Base-by-base conservation (phyloP, 2,888 invertebrate species). In the Pheosia tremula region DNA sequence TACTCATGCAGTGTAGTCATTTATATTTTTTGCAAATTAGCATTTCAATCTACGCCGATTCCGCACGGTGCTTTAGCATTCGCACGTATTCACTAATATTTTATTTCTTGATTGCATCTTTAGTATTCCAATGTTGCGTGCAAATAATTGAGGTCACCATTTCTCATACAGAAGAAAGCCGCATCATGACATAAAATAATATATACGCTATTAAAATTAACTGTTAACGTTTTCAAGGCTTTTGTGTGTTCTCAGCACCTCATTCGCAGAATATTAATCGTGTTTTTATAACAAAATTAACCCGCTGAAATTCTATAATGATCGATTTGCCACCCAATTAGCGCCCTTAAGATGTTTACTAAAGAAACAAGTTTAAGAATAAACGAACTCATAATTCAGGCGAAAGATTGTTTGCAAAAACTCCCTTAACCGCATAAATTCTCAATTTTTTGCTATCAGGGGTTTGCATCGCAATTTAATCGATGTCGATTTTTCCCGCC, bases 401-500 rank as follows among this genome's bases (percentile, higher is more conserved):
- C 65, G 63, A 64, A 62, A 72, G 66, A 68, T 71, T 72, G 70
- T 73, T 74, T 70, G 58, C 61, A 72, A 75, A 73, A 74, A 66
- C 70, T 71, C 71, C 61, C 69, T 76, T 78, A 64, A 64, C 59
- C 71, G 69, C 79, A 74, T 77, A 76, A 80, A 79, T 74, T 72
- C 62, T 63, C 61, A 61, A 65, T 63, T 71, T 66, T 75, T 75
- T 67, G 61, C 67, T 77, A 75, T 77, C 78, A 53, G 62, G 59
- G 61, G 71, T 77, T 79, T 78, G 76, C 77, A 79, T 80, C 78
- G 80, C 80, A 80, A 87, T 86, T 85, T 86, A 83, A 85, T 84
- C 77, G 74, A 78, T 83, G 82, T 79, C 81, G 79, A 83, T 87
- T 86, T 84, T 88, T 85, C 80, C 79, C 79, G 79, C 72, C 81